phyloP scores from a whole-genome alignment of 2,113 vertebrate species.

The Pluvianellus socialis region DNA sequence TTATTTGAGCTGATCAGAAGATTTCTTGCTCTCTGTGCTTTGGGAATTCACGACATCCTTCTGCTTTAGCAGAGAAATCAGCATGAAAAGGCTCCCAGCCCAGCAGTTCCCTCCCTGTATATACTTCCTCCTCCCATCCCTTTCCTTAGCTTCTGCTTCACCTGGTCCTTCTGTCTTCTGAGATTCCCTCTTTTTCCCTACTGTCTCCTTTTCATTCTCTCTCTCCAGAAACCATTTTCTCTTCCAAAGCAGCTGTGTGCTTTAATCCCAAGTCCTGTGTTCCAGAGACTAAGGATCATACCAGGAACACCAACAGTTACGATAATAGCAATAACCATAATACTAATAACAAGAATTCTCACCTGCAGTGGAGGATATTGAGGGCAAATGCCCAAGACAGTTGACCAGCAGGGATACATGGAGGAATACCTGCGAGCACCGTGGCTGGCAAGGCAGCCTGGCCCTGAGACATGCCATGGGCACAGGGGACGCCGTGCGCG shows the following conservation, averaged over 20 bases:
- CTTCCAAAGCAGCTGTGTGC: background rate
- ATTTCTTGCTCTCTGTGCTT: background rate
- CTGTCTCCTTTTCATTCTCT: background rate
- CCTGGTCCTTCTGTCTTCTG: background rate
- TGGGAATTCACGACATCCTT: background rate
- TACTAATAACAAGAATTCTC: background rate
- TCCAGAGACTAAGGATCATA: background rate
- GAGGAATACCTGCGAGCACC: rapidly evolving
- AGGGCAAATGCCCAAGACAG: background rate
- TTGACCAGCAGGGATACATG: rapidly evolving
- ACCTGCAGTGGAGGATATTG: background rate
- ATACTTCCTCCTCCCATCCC: background rate
- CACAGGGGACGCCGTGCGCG: rapidly evolving
- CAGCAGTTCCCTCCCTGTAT: background rate
- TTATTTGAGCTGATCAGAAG: background rate
- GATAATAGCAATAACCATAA: background rate
- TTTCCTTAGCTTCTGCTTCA: background rate
- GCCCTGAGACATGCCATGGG: background rate
- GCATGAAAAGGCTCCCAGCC: background rate
- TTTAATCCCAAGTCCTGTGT: background rate
- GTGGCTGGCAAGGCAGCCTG: background rate
- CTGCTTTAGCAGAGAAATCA: background rate
- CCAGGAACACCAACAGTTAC: background rate
- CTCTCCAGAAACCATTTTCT: background rate
- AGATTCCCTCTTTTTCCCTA: background rate